Evolutionary conservation across 1,140 invertebrate species (phyloP).

Genomic region (Caenorhabditis latens): DNA sequence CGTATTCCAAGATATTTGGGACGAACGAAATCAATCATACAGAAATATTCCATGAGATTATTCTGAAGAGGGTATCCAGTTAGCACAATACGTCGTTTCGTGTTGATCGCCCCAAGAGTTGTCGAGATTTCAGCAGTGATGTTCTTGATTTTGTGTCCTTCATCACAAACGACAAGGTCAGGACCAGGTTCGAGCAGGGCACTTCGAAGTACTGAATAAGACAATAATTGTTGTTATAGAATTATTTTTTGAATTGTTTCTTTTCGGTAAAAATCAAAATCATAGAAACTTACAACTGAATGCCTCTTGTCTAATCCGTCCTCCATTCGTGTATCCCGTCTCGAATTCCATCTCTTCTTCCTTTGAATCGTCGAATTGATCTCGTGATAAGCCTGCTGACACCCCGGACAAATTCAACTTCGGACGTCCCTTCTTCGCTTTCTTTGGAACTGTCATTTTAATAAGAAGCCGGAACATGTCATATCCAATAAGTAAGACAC

Average conservation of each 20-base stretch:
- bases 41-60: slow-evolving; percentile 91
- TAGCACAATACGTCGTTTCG: slow-evolving; percentile 87
- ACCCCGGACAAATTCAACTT: slow-evolving; percentile 50
- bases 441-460: slow-evolving; percentile 64
- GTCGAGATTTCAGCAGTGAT: slow-evolving; percentile 92
- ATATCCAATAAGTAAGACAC: slow-evolving; percentile 96
- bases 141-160: slow-evolving; percentile 96
- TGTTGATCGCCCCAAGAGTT: slow-evolving; percentile 90
- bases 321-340: slow-evolving; percentile 53
- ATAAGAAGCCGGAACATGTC: slow-evolving; percentile 86
- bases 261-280: too few species aligned
- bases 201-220: slow-evolving; percentile 84
- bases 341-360: slow-evolving; percentile 58
- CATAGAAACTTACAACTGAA: slow-evolving; percentile 41
- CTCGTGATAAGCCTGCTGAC: background rate
- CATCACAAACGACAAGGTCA: slow-evolving; percentile 93
- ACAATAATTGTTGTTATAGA: background rate
- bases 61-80: slow-evolving; percentile 97
- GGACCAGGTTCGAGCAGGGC: slow-evolving; percentile 91
- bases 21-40: slow-evolving; percentile 86
- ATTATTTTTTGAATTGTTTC: too few species aligned
- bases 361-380: background rate
- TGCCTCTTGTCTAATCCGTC: slow-evolving; percentile 58
- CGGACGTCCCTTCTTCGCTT: slow-evolving; percentile 72
- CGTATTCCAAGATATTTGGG: slow-evolving; percentile 90